Percentiles rank a stretch among this genome's conserved stretches.
phyloP scores from a whole-genome alignment of 2,888 invertebrate genomes.

The Eilema depressum region DNA sequence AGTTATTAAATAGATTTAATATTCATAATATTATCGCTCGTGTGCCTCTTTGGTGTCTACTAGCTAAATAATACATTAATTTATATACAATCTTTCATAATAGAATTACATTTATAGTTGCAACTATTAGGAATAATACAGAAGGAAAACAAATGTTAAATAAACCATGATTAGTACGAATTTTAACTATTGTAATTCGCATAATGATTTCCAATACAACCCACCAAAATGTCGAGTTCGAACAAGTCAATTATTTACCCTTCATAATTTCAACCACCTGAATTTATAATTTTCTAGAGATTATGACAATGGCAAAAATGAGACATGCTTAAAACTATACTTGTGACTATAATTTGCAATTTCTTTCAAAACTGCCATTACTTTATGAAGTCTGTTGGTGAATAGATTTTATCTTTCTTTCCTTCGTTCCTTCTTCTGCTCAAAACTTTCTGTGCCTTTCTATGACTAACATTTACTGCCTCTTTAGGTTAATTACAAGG shows the following conservation, averaged over 20 bases:
- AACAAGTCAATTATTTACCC: not conserved
- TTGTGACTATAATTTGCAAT: conserved; percentile 30
- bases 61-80: conserved; percentile 74
- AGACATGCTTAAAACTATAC: conserved; percentile 33
- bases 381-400: conserved; percentile 11
- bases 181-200: conserved; percentile 5
- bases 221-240: not conserved
- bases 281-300: conserved; percentile 2
- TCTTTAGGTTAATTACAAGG: conserved; percentile 55
- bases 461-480: conserved; percentile 44
- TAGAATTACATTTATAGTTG: conserved; percentile 58
- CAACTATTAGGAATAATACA: conserved; percentile 47
- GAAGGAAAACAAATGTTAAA: conserved; percentile 21
- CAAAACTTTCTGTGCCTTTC: conserved; percentile 29
- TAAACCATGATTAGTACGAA: conserved; percentile 7
- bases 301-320: conserved; percentile 37
- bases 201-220: not conserved
- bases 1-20: conserved; percentile 79
- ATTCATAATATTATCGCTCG: conserved; percentile 64
- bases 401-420: not conserved
- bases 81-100: conserved; percentile 53
- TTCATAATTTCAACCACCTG: not conserved
- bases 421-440: conserved; percentile 13
- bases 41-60: conserved; percentile 86
- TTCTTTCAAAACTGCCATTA: conserved; percentile 16